Evolutionary conservation across 2,113 vertebrate genomes (phyloP).

Genomic region (Corynorhinus townsendii): DNA sequence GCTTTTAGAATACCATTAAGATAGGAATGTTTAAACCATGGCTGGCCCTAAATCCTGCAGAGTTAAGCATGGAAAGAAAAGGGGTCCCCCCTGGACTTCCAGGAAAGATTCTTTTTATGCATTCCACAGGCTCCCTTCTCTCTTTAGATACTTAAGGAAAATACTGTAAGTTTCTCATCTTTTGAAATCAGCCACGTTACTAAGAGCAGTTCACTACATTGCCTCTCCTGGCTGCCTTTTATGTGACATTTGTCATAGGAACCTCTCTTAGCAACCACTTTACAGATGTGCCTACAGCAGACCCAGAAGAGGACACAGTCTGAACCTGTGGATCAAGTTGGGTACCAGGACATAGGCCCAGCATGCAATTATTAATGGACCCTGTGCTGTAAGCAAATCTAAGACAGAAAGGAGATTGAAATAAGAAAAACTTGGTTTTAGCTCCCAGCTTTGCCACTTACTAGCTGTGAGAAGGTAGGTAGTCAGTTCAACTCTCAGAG

Average conservation of each 20-base stretch:
- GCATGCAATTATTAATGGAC: not conserved
- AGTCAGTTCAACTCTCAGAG: not conserved
- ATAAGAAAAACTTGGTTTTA: not conserved
- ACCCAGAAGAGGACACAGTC: not conserved
- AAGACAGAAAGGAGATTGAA: not conserved
- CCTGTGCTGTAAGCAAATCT: not conserved
- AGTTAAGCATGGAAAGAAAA: not conserved
- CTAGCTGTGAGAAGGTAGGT: not conserved
- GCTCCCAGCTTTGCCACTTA: not conserved
- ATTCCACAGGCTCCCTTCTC: not conserved
- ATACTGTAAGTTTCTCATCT: not conserved
- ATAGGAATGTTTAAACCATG: not conserved
- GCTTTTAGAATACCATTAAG: conserved; percentile 51
- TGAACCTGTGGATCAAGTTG: not conserved
- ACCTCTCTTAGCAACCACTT: not conserved
- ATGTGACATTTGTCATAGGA: not conserved
- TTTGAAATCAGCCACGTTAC: not conserved
- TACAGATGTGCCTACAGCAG: not conserved
- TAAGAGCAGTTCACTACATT: not conserved
- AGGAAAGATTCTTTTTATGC: not conserved
- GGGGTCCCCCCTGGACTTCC: not conserved
- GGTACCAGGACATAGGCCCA: not conserved
- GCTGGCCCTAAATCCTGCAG: conserved; percentile 8
- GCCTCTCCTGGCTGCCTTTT: not conserved
- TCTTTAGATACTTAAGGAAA: not conserved